Evolutionary conservation across 2,888 invertebrate species (phyloP).

Genomic region (Zygogramma bicolorata): DNA sequence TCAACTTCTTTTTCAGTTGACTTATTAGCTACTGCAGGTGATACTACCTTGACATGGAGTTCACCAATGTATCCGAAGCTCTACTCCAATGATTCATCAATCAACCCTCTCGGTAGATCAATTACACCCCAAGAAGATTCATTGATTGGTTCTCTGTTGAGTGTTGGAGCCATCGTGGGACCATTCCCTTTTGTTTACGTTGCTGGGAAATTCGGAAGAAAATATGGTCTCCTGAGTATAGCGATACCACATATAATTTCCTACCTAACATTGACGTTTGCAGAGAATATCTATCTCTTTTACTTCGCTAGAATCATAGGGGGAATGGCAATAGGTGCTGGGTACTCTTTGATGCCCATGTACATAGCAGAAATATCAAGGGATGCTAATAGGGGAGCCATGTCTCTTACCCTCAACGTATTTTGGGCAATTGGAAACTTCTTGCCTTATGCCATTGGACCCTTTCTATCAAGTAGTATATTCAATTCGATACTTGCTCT

Average conservation of each 20-base stretch:
- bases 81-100: conserved; percentile 51
- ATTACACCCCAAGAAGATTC: conserved; percentile 65
- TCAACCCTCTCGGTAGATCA: conserved; percentile 60
- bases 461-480: conserved; percentile 74
- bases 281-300: conserved; percentile 46
- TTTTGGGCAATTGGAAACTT: conserved; percentile 79
- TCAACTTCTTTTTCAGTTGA: conserved; percentile 60
- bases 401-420: conserved; percentile 75
- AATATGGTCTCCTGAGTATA: conserved; percentile 73
- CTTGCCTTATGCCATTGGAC: conserved; percentile 78
- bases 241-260: conserved; percentile 52
- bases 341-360: conserved; percentile 82
- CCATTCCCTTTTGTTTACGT: conserved; percentile 77
- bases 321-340: conserved; percentile 77
- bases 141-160: conserved; percentile 69
- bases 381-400: conserved; percentile 80
- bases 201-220: conserved; percentile 76
- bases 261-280: conserved; percentile 50
- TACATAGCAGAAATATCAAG: conserved; percentile 88
- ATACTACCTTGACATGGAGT: conserved; percentile 54
- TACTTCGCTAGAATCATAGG: conserved; percentile 66
- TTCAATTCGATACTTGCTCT: conserved; percentile 69
- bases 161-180: conserved; percentile 71
- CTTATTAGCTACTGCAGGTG: conserved; percentile 54
- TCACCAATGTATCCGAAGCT: conserved; percentile 57